phyloP scores from a whole-genome alignment of 1,140 invertebrate genomes.

The Lasaia peninsularis region DNA sequence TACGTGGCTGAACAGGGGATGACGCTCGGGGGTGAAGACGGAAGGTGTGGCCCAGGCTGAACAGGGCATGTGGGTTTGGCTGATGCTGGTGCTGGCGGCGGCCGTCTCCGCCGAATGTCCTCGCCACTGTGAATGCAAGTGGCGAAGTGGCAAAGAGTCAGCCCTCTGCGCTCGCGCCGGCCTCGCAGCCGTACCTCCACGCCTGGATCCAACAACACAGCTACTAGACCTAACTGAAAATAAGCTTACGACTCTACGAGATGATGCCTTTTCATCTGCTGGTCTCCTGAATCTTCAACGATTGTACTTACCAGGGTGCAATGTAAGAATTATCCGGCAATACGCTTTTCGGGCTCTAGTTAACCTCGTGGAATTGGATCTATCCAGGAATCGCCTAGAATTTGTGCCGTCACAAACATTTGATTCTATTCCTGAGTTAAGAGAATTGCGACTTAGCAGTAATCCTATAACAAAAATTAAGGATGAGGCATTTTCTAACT shows the following conservation, averaged over 20 bases:
- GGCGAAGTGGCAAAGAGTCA: slow-evolving; percentile 90
- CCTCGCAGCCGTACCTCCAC: slow-evolving; percentile 82
- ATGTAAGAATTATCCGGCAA: slow-evolving; percentile 79
- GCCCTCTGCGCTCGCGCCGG: slow-evolving; percentile 86
- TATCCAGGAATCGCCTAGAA: slow-evolving; percentile 84
- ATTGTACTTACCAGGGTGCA: slow-evolving; percentile 83
- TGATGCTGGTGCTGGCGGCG: slow-evolving; percentile 59
- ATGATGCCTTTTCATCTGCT: slow-evolving; percentile 84
- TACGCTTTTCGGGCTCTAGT: slow-evolving; percentile 83
- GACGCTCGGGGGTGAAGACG: slow-evolving; percentile 54
- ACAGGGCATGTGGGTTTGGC: slow-evolving; percentile 64
- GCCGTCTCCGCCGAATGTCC: slow-evolving; percentile 80
- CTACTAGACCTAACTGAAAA: slow-evolving; percentile 87
- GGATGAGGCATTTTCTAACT: slow-evolving; percentile 82
- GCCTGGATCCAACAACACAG: slow-evolving; percentile 86
- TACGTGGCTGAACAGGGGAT: slow-evolving; percentile 45
- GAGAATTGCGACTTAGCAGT: slow-evolving; percentile 85
- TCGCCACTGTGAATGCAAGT: slow-evolving; percentile 88
- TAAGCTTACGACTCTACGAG: slow-evolving; percentile 80
- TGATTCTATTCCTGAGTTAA: slow-evolving; percentile 82
- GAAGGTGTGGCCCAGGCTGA: slow-evolving; percentile 61
- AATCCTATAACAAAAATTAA: slow-evolving; percentile 84
- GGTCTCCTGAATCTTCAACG: slow-evolving; percentile 88
- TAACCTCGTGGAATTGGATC: slow-evolving; percentile 87
- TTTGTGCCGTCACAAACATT: slow-evolving; percentile 84